Evolutionary conservation across 2,888 invertebrate genomes (phyloP), one percentile per base, ranked within the genome.

Genomic region (Hedychridium roseum): DNA sequence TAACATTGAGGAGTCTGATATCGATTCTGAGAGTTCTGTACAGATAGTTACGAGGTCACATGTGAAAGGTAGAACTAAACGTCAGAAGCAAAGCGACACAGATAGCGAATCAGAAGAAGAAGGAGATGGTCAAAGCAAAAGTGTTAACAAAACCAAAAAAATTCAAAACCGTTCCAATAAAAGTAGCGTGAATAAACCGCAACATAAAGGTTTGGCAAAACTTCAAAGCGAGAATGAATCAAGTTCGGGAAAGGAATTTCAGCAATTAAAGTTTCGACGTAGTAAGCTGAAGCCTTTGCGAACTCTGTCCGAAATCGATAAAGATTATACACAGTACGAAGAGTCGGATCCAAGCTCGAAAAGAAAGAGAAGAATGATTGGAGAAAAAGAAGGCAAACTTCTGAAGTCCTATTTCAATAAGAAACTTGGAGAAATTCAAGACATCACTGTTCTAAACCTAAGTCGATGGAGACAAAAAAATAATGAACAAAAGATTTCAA

Each of bases 161-260:
- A 38, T n/a, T n/a, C n/a, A 32, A 40, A 40, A 45, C 16, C 21
- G 1, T 39, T 14, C 1, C 20, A 15, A 1, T 11, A 18, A n/a
- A 30, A n/a, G 3, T 1, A 16, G 7, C 18, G 7, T 11, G 9
- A 14, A 27, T 16, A 21, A 12, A 7, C n/a, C 43, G 15, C 17
- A 39, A 9, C 17, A 35, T 4, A 30, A 31, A 3, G 12, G 9
- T 27, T 12, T 27, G 9, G 27, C 23, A 23, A 23, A 9, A 23
- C 23, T 23, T 23, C 6, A 26, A 6, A 15, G 9, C 47, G 44
- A 38, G 9, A 35, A 39, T 31, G 66, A 68, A 15, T 60, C 67
- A 2, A 71, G 63, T 47, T 71, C 72, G 2, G 54, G 60, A 7
- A 62, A 57, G 37, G 70, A 74, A 55, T 72, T 72, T 45, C 50